Evolutionary conservation across 2,888 invertebrate genomes (phyloP).

Genomic region (Patella pellucida): DNA sequence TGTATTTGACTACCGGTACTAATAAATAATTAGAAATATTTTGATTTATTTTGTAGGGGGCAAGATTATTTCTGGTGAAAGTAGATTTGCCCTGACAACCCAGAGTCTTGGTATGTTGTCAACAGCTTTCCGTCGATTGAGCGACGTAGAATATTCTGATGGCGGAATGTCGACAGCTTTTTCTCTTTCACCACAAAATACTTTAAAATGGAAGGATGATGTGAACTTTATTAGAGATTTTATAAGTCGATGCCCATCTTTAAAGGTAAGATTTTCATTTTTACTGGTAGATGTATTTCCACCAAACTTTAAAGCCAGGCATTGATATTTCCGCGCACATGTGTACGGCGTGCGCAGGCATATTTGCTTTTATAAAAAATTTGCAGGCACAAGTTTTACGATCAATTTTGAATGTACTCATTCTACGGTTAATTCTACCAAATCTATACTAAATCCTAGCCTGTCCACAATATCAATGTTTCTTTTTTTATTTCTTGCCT

Average conservation of each 20-base stretch:
- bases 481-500: no score
- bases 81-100: conserved; percentile 60
- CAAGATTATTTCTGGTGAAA: conserved; percentile 54
- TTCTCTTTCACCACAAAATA: conserved; percentile 20
- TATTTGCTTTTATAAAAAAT: no score
- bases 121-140: conserved; percentile 43
- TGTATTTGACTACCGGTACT: no score
- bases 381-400: no score
- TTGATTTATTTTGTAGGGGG: conserved; percentile 48
- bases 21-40: neutral
- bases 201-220: conserved; percentile 40
- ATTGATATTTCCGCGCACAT: no score
- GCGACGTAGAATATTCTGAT: conserved; percentile 31
- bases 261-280: conserved; percentile 48
- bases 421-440: no score
- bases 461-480: no score
- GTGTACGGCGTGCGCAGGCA: no score
- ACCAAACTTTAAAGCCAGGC: no score
- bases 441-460: no score
- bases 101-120: conserved; percentile 52
- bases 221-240: conserved; percentile 57
- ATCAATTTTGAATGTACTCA: no score
- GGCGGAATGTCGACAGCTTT: conserved; percentile 2
- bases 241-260: conserved; percentile 50
- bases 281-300: no score